Percentiles rank a stretch among this genome's conserved stretches.
These are phyloP conservation scores for Esox niger DNA, from an alignment of 2,113 vertebrate species.

Conservation along the genomic window DNA sequence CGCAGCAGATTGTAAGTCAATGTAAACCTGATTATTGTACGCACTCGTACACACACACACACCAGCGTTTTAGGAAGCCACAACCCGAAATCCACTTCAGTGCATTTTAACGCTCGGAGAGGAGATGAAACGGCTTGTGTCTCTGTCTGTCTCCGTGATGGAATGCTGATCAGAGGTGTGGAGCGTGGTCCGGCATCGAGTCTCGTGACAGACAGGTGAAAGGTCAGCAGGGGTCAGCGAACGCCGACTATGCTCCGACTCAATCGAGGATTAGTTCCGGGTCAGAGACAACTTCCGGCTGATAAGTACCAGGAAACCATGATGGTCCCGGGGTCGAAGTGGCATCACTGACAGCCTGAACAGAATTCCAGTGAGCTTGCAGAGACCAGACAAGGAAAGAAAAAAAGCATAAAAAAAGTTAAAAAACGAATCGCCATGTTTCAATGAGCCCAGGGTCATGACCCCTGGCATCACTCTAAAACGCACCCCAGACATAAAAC, in stretches of 20 bases:
- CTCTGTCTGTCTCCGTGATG: background rate
- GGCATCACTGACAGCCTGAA: slow-evolving; percentile 54
- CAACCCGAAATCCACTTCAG: background rate
- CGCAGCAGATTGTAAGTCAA: background rate
- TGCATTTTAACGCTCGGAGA: background rate
- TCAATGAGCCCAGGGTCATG: slow-evolving; percentile 20
- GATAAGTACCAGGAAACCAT: slow-evolving; percentile 66
- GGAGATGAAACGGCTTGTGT: background rate
- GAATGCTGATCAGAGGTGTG: slow-evolving; percentile 25
- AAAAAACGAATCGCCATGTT: background rate
- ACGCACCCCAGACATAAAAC: slow-evolving; percentile 24
- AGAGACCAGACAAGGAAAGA: background rate
- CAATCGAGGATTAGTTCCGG: slow-evolving; percentile 75
- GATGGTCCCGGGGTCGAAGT: slow-evolving; percentile 62
- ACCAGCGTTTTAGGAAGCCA: background rate
- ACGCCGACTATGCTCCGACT: slow-evolving; percentile 60
- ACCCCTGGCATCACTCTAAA: slow-evolving; percentile 34
- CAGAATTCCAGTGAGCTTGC: slow-evolving; percentile 55
- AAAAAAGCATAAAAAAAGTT: no score
- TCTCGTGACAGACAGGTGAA: slow-evolving; percentile 45
- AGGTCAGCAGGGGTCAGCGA: slow-evolving; percentile 53
- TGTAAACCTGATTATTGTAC: background rate
- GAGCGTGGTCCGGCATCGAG: slow-evolving; percentile 8
- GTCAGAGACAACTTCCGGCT: slow-evolving; percentile 69
- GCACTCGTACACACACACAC: background rate